Conservation (phyloP, 35 echinoderm and acorn worm species). For the Apostichopus japonicus region DNA sequence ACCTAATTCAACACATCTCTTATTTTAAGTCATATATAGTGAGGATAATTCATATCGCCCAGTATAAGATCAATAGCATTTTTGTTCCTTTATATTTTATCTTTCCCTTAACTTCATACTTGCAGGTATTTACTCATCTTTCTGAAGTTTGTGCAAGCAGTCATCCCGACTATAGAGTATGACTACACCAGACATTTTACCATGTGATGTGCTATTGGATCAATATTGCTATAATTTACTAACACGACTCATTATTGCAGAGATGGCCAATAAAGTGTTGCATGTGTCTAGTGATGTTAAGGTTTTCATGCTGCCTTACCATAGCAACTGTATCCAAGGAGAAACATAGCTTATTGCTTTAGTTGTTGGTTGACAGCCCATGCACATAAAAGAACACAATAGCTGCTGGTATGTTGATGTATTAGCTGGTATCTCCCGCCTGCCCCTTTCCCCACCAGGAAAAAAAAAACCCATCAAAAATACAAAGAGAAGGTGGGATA, state of each 20-base stretch:
- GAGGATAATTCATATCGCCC: too few species aligned
- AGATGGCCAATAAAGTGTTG: neutral
- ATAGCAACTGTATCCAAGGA: neutral
- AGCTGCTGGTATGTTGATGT: too few species aligned
- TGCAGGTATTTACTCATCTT: constrained; percentile 97
- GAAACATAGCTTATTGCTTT: neutral
- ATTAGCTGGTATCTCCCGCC: too few species aligned
- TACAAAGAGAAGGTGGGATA: too few species aligned
- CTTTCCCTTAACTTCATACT: constrained; percentile 68
- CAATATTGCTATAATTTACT: neutral
- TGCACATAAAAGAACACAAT: too few species aligned
- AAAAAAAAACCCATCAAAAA: too few species aligned
- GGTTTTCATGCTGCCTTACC: constrained; percentile 5
- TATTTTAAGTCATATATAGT: too few species aligned
- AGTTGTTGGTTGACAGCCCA: too few species aligned
- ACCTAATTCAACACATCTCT: too few species aligned
- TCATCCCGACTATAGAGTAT: constrained; percentile 98
- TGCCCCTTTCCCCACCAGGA: too few species aligned
- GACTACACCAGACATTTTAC: constrained; percentile 99
- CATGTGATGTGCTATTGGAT: constrained; percentile 64
- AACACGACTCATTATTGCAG: neutral
- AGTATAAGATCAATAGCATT: too few species aligned
- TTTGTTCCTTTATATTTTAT: neutral
- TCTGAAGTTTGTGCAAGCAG: constrained; percentile 99
- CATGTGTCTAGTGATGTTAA: neutral